A percentile compares a stretch with the other conserved stretches of the same genome.
These are phyloP conservation scores for Luperina nickerlii DNA, from an alignment of 2,888 invertebrate species.

Conservation along the genomic window DNA sequence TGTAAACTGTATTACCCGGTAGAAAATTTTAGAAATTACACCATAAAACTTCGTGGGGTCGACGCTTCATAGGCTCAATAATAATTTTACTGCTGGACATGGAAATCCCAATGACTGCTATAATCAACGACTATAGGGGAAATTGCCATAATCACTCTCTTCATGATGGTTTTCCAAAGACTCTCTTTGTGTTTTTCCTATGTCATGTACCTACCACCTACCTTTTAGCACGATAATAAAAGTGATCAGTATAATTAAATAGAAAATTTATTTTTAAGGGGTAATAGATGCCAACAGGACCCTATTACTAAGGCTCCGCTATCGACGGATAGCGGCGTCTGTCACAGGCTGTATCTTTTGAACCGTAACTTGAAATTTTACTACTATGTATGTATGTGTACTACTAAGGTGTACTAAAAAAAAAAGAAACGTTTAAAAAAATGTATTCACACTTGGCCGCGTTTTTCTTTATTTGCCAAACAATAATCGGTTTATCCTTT, in stretches of 20 bases:
- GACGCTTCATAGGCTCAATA: background rate
- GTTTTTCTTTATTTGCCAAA: background rate
- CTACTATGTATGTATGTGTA: too few relatives aligned
- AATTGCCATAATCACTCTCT: conserved; percentile 26
- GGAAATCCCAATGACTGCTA: conserved; percentile 7
- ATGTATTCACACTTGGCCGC: background rate
- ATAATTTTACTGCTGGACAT: background rate
- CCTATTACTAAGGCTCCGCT: background rate
- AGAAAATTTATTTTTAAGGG: background rate
- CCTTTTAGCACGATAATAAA: background rate
- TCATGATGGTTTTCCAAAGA: conserved; percentile 21
- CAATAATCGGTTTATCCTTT: background rate
- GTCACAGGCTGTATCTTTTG: background rate
- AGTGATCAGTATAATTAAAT: background rate
- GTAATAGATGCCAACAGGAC: background rate
- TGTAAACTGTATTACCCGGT: background rate
- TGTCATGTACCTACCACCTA: background rate
- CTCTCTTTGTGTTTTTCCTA: conserved; percentile 2
- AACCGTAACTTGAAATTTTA: background rate
- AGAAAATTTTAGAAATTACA: background rate
- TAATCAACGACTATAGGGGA: background rate
- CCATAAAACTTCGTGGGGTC: background rate
- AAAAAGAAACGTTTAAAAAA: background rate
- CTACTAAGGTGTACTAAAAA: background rate
- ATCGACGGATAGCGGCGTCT: too few relatives aligned